Evolutionary conservation across 2,113 vertebrate genomes (phyloP), one percentile per base, ranked within the genome.

Genomic region (Cyprinodon variegatus): DNA sequence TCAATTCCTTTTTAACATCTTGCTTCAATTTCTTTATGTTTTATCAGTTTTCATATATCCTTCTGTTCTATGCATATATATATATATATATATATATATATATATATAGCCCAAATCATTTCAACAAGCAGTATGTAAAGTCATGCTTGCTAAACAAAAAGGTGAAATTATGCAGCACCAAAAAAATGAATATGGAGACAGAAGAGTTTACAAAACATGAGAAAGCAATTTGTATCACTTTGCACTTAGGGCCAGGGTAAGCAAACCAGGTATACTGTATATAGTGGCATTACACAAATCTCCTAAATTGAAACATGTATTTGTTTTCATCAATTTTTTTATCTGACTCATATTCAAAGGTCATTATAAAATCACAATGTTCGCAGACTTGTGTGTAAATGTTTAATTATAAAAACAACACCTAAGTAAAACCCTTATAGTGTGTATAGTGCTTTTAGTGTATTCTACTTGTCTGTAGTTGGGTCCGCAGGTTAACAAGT

Each of bases 111-210:
- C 29, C 29, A 29, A 29, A 29, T 29, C 75, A 85, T 66, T 20
- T 37, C 36, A 63, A 79, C 76, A 83, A 68, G 84, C 29, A 70
- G 61, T 8, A 38, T 73, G 65, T 50, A 78, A 45, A 53, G 68
- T 20, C 74, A 86, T 77, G 61, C 68, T 77, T 70, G 66, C 40
- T 3, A 13, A 83, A 71, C 67, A 79, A 59, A 20, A 59, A 22
- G 20, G 20, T n/a, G 15, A 14, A 9, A 53, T 17, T 17, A 20
- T 20, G 15, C 48, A 20, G 48, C 0, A 17, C 36, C 11, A 37
- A 61, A 29, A 61, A 11, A 13, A 12, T 38, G 36, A 17, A 3
- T 6, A 62, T 14, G 36, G 36, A 63, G 36, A 39, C 37, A n/a
- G 10, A 53, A 17, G 17, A 20, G 17, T 3, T 57, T 57, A 11